Base-by-base conservation (phyloP, 2,888 invertebrate genomes). In the Xestia sexstrigata region DNA sequence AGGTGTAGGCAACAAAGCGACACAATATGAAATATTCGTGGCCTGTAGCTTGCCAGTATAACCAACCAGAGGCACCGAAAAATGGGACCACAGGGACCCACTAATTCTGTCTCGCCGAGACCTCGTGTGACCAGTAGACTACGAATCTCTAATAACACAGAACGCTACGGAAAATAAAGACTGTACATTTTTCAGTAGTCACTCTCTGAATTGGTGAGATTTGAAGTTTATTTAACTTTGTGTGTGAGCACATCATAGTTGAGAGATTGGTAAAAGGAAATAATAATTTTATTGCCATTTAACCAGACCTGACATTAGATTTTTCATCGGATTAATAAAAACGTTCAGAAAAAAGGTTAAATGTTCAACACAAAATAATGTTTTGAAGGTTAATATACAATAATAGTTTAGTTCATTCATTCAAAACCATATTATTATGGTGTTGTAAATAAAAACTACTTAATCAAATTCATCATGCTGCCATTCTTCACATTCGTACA, bases 21-120 rank as follows among this genome's bases (percentile, higher is more conserved):
- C 47, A 63, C 6, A 68, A 58, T 68, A 52, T 83, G 35, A 83
- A 87, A 78, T 81, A 80, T 85, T 76, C 77, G 15, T 58, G 49
- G 65, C 49, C 17, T 55, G 65, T 60, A 30, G 63, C 45, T 26
- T 17, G 26, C 58, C 20, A 69, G 45, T 72, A 55, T 74, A 76
- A 77, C 63, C 74, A 73, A 58, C 75, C 78, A 82, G 76, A 78
- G 75, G 7, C 26, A 78, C 39, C 52, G 63, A 63, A 45, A 39
- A 55, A 85, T 72, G 76, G 63, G 42, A 26, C 85, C 58, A n/a
- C 30, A 15, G 87, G 83, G 88, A 79, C 58, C 42, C 62, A 86
- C 84, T 80, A 82, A 79, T 83, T 79, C 60, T 26, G 76, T 77
- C 79, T 81, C 76, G 70, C 52, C 42, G 58, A 68, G 70, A 35